A percentile compares a stretch with the other conserved stretches of the same genome.
Conservation (phyloP, 2,888 invertebrate genomes). For the Trachelus stipa region DNA sequence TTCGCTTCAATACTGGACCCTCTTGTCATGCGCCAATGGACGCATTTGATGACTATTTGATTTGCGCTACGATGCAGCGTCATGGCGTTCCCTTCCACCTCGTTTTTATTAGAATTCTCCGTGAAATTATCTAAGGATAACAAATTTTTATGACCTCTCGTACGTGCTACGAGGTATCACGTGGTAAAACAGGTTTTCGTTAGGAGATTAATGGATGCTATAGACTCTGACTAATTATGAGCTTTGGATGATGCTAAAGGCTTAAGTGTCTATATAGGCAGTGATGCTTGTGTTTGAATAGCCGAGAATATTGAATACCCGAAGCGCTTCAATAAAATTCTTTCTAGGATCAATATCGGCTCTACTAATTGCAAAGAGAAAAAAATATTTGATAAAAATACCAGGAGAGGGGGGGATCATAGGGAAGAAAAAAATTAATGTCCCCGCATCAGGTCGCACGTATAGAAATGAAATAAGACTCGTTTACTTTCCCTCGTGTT, state of each 20-base stretch:
- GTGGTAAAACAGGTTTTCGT: background rate
- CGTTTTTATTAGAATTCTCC: background rate
- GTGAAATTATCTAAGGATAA: background rate
- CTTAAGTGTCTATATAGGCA: background rate
- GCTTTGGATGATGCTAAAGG: background rate
- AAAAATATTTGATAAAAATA: background rate
- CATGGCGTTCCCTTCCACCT: background rate
- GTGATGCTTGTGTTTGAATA: background rate
- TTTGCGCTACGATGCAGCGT: constrained; percentile 19
- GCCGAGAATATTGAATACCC: background rate
- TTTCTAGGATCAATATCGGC: background rate
- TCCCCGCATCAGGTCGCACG: background rate
- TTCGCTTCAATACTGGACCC: background rate
- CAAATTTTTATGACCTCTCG: background rate
- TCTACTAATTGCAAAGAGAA: background rate
- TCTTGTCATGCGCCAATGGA: constrained; percentile 35
- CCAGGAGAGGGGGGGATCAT: too few relatives aligned
- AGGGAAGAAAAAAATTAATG: background rate
- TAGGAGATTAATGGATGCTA: background rate
- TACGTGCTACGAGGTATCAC: background rate
- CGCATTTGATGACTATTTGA: constrained; percentile 37
- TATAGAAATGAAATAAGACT: background rate
- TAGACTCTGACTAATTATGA: background rate
- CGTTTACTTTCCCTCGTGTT: constrained; percentile 12
- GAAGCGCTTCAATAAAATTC: background rate